Conservation (phyloP, 2,888 invertebrate genomes). For the Pogonocherus hispidulus region DNA sequence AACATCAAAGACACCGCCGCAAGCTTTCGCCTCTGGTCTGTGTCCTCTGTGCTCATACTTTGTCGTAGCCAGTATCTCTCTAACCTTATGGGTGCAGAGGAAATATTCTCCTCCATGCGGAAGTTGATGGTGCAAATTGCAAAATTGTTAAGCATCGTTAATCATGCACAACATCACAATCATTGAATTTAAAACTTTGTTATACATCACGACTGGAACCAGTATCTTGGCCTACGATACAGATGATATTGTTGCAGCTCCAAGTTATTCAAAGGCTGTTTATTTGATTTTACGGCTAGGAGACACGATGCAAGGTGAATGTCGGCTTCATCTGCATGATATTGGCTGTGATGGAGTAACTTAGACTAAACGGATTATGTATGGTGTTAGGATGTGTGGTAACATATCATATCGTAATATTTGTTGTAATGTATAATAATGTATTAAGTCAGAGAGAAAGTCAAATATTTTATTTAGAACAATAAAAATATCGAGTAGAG, state of each 20-base stretch:
- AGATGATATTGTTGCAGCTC: not conserved
- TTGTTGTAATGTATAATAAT: not conserved
- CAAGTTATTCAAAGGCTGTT: conserved; percentile 1
- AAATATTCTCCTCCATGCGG: not conserved
- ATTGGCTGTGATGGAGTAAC: not conserved
- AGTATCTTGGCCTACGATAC: not conserved
- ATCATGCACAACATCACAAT: not conserved
- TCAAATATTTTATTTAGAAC: too few species aligned
- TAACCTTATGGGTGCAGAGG: too few species aligned
- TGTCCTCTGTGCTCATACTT: too few species aligned
- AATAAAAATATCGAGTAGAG: too few species aligned
- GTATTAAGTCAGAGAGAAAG: not conserved
- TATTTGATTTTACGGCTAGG: not conserved
- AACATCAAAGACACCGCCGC: too few species aligned
- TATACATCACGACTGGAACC: not conserved
- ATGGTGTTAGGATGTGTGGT: not conserved
- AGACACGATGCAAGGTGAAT: conserved; percentile 9
- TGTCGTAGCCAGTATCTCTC: too few species aligned
- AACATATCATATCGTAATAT: not conserved
- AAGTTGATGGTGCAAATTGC: too few species aligned
- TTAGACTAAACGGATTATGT: not conserved
- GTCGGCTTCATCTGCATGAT: conserved; percentile 9
- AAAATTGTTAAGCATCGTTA: not conserved
- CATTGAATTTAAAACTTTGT: conserved; percentile 1
- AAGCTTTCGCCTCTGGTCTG: too few species aligned